A percentile compares a stretch with the other conserved stretches of the same genome.
These are phyloP conservation scores for Pachyuromys duprasi DNA, from an alignment of 2,797 vertebrate genomes.

Conservation along the genomic window DNA sequence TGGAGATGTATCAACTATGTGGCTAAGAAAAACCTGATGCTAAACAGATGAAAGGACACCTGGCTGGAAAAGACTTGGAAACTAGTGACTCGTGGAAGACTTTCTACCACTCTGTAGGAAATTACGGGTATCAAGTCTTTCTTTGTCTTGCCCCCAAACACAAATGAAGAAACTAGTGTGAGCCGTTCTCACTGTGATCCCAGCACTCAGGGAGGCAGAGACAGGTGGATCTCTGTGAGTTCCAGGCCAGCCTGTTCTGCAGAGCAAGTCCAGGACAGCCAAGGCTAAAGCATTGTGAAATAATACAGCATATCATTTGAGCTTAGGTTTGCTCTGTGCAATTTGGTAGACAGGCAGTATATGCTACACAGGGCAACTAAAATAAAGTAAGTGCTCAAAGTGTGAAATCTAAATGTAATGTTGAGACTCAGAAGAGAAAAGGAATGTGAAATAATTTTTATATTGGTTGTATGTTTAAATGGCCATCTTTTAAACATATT, in stretches of 20 bases:
- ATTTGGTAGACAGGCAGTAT: neutral
- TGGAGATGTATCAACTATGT: conserved; percentile 32
- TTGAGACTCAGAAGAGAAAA: conserved; percentile 40
- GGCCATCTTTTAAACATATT: conserved; percentile 25
- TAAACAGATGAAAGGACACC: neutral
- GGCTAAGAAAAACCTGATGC: neutral
- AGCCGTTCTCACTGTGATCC: neutral
- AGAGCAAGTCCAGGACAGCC: too few species aligned
- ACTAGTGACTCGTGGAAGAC: neutral
- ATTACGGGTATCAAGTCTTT: neutral
- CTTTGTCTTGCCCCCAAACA: neutral
- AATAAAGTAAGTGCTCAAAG: neutral
- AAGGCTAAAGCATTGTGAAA: conserved; percentile 18
- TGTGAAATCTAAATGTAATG: conserved; percentile 23
- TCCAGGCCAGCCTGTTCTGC: too few species aligned
- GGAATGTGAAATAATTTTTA: conserved; percentile 20
- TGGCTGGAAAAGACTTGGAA: neutral
- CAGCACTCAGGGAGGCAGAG: too few species aligned
- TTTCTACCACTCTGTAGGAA: neutral
- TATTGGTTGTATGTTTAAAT: neutral
- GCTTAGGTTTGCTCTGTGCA: neutral
- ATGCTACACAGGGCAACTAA: neutral
- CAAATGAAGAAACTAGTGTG: conserved; percentile 37
- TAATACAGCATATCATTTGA: neutral
- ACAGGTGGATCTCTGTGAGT: too few species aligned